Evolutionary conservation across 1,140 invertebrate species (phyloP), one percentile per base, ranked within the genome.

Genomic region (Aphaenogaster floridana): DNA sequence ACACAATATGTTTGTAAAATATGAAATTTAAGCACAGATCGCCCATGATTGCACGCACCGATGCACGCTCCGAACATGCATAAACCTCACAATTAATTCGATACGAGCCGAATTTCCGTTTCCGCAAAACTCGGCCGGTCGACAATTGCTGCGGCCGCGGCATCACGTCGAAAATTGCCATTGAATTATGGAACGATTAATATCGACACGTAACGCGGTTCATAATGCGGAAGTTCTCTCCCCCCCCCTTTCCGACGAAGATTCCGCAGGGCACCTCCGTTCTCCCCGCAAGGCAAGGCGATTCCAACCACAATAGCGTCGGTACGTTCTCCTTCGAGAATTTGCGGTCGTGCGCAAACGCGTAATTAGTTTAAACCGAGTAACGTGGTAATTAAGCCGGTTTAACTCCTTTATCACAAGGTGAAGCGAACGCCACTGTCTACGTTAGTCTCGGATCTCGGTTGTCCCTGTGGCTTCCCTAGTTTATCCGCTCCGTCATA

Each of bases 301-400:
- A 17, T 86, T 88, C 88, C 74, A 80, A 63, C 74, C 80, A 78
- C 86, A 89, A 79, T 78, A 68, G 79, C 87, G 52, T 57, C 86
- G 79, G 15, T 79, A 86, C 63, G 50, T 85, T 72, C 66, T 52
- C 66, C 72, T 79, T 86, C 87, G 81, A 80, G 88, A 89, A 89
- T 80, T 88, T 74, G 87, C 28, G 88, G 88, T 86, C 76, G 68
- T 42, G 74, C 68, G 87, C 88, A 86, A 89, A 88, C 80, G 88
- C 81, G 74, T 89, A 89, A 89, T 89, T 89, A 89, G 87, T 89
- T 89, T 88, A 88, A 88, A 89, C 81, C 88, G 59, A 89, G 81
- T 89, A 89, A 88, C 88, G 74, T 74, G 59, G 74, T 89, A 89
- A 89, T 89, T 89, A 89, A 89, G 88, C 87, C 17, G 61, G 80